Conservation (phyloP, 2,113 vertebrate genomes). For the Genyomyrus donnyi region DNA sequence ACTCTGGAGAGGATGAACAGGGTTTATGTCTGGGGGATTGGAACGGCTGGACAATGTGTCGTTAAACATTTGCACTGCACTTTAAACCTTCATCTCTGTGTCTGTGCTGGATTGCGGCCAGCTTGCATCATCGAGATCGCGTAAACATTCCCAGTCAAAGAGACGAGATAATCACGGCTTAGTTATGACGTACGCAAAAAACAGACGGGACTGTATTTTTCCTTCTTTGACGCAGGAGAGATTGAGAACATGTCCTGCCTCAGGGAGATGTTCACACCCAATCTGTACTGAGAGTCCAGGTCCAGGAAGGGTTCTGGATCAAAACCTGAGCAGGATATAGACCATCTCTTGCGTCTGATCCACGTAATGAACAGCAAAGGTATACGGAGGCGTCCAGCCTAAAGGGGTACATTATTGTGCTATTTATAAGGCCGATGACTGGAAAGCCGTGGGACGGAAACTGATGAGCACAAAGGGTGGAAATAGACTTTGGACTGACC, state of each 20-base stretch:
- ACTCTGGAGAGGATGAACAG: slow-evolving; percentile 16
- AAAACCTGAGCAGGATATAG: neutral
- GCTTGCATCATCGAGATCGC: slow-evolving; percentile 6
- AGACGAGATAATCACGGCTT: neutral
- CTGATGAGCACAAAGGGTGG: neutral
- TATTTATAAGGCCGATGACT: slow-evolving; percentile 5
- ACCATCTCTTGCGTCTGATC: neutral
- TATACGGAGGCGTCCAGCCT: neutral
- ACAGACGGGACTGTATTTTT: neutral
- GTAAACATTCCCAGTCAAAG: slow-evolving; percentile 14
- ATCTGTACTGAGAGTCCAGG: neutral
- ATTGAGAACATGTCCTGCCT: neutral
- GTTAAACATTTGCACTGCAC: neutral
- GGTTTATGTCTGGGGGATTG: slow-evolving; percentile 13
- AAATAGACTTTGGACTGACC: slow-evolving; percentile 15
- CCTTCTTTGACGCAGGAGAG: neutral
- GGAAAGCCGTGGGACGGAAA: neutral
- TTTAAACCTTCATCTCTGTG: neutral
- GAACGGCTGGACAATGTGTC: slow-evolving; percentile 13
- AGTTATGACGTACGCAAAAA: neutral
- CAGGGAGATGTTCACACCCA: neutral
- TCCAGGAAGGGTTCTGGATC: neutral
- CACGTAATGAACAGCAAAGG: neutral
- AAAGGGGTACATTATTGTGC: neutral
- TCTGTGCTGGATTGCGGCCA: slow-evolving; percentile 15